Base-by-base conservation (phyloP, 2,888 invertebrate genomes). In the Thelaira solivaga region DNA sequence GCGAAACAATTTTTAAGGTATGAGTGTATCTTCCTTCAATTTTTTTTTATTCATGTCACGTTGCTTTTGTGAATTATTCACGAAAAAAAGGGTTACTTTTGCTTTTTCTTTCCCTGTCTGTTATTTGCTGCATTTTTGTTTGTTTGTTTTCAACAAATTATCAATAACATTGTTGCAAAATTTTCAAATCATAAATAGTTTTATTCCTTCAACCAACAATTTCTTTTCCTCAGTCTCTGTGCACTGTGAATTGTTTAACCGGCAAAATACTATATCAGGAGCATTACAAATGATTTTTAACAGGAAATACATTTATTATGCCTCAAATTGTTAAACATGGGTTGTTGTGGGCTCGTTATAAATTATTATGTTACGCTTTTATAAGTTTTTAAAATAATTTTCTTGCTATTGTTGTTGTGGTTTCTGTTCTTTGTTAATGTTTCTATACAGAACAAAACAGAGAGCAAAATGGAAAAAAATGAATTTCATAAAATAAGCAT, bases 361-460 rank as follows among this genome's bases (percentile, higher is more conserved):
- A 72, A 72, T 76, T 67, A 76, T 76, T 67, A 31, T 67, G 76
- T 76, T 72, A 76, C 65, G 76, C 71, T 72, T 76, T 71, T 71
- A 34, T 67, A 72, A 72, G 55, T 62, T 69, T 62, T 68, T 22
- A 31, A 76, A 69, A 20, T 47, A 13, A 53, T 71, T 53, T 57
- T 18, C 8, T 59, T 36, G 18, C 31, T 57, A 26, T 57, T 36
- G n/a, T 16, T 39, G 16, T 65, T 10, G 45, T 26, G n/a, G 10
- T 51, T 34, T 4, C 22, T 24, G 1, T 41, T 26, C 45, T 47
- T 1, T 13, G 8, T 67, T 43, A 34, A 22, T 55, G 34, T 53
- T 61, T 67, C 34, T 29, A n/a, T 45, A 31, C 16, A 57, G 31
- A 64, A 69, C 34, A 69, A 57, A 51, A n/a, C n/a, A n/a, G n/a